A percentile compares a stretch with the other conserved stretches of the same genome.
Evolutionary conservation across 2,113 vertebrate genomes (phyloP).

Genomic region (Ramphastos sulfuratus): DNA sequence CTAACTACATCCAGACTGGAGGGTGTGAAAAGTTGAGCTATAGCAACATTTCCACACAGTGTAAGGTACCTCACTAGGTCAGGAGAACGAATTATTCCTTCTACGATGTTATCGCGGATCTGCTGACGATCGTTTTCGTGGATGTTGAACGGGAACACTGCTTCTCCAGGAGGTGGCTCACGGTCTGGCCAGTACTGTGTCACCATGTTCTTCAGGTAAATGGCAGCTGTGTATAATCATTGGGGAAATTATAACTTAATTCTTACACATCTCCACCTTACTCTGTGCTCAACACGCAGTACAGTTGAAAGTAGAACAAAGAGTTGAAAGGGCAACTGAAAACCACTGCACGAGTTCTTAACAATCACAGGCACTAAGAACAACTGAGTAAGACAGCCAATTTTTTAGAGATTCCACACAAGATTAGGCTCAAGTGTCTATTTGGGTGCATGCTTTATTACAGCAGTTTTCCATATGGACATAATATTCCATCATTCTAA

Average conservation of each 20-base stretch:
- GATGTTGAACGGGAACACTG: slow-evolving; percentile 93
- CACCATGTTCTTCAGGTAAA: slow-evolving; percentile 99
- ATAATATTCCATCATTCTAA: neutral
- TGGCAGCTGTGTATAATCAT: slow-evolving; percentile 82
- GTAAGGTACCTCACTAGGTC: slow-evolving; percentile 89
- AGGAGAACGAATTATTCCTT: slow-evolving; percentile 93
- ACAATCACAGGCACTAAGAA: neutral
- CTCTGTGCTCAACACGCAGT: neutral
- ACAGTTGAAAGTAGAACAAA: neutral
- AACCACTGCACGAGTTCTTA: neutral
- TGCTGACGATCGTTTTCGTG: slow-evolving; percentile 96
- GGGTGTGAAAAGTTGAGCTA: neutral
- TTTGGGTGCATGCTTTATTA: neutral
- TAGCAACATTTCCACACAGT: neutral
- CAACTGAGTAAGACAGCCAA: neutral
- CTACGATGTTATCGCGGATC: slow-evolving; percentile 94
- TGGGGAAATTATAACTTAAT: neutral
- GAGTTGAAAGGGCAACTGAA: neutral
- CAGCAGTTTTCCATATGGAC: neutral
- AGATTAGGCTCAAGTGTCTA: neutral
- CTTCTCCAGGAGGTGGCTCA: slow-evolving; percentile 88
- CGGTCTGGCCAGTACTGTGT: slow-evolving; percentile 97
- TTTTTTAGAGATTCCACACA: neutral
- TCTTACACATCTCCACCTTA: neutral
- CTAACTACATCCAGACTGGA: neutral